phyloP scores from a whole-genome alignment of 2,113 vertebrate genomes.

The Desmodus rotundus region DNA sequence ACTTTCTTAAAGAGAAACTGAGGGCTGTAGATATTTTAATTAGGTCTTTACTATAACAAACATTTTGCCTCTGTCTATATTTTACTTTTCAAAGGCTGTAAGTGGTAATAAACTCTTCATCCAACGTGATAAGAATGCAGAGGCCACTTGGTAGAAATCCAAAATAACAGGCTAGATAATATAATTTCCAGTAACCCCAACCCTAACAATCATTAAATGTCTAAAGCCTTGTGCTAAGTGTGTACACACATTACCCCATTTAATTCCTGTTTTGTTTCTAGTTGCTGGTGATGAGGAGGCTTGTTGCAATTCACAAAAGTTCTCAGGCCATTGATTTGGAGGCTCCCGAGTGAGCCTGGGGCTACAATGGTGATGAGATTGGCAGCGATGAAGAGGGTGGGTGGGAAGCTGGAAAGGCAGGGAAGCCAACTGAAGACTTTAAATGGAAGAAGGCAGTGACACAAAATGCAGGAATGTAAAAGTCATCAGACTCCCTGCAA shows the following conservation, averaged over 20 bases:
- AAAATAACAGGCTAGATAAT: not conserved
- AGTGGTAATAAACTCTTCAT: not conserved
- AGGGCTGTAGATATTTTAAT: not conserved
- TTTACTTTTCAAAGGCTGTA: not conserved
- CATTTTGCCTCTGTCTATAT: not conserved
- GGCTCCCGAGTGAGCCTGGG: not conserved
- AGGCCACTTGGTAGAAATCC: not conserved
- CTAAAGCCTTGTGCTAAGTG: not conserved
- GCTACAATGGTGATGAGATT: not conserved
- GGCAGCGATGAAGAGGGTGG: not conserved
- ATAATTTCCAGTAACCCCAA: not conserved
- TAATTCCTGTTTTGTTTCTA: not conserved
- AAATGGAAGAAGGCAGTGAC: not conserved
- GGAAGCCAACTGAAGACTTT: not conserved
- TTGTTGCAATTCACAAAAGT: not conserved
- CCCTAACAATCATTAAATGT: not conserved
- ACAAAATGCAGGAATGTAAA: not conserved
- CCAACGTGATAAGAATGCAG: not conserved
- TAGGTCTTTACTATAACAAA: not conserved
- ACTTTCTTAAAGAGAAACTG: not conserved
- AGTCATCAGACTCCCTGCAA: not conserved
- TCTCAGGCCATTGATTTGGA: not conserved
- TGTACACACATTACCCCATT: not conserved
- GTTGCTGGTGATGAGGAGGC: not conserved
- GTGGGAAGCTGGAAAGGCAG: not conserved